Conservation (phyloP, 1,140 invertebrate genomes). For the Drosophila quadrilineata region DNA sequence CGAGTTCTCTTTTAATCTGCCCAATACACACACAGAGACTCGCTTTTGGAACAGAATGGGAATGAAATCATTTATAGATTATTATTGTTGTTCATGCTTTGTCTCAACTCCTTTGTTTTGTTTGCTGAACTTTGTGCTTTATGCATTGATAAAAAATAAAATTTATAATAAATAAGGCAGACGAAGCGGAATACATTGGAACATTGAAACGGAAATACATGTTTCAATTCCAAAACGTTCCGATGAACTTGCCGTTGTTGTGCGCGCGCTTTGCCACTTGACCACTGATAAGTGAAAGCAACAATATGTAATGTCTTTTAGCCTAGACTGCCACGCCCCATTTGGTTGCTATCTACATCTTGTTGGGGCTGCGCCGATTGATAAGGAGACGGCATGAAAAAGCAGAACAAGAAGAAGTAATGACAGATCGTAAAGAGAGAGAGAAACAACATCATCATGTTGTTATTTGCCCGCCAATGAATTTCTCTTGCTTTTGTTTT, state of each 20-base stretch:
- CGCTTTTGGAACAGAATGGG: neutral
- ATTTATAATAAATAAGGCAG: neutral
- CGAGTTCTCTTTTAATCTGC: slow-evolving; percentile 11
- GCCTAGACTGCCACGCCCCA: slow-evolving; percentile 12
- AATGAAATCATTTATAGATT: slow-evolving; percentile 13
- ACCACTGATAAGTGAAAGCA: slow-evolving; percentile 36
- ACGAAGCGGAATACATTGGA: too few species aligned
- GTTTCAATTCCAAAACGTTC: slow-evolving; percentile 9
- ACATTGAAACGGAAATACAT: too few species aligned
- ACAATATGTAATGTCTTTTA: neutral
- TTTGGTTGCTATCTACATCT: slow-evolving; percentile 29
- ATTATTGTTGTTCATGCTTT: slow-evolving; percentile 13
- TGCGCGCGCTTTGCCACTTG: too few species aligned
- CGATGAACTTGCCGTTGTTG: neutral
- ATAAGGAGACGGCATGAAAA: slow-evolving; percentile 37
- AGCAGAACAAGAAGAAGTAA: too few species aligned
- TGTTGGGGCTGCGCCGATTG: slow-evolving; percentile 34
- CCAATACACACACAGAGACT: neutral
- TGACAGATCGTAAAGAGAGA: too few species aligned
- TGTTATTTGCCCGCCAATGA: slow-evolving; percentile 55
- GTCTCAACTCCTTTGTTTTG: slow-evolving; percentile 15
- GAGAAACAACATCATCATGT: too few species aligned
- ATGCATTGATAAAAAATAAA: slow-evolving; percentile 21
- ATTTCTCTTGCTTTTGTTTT: slow-evolving; percentile 33
- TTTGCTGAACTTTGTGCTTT: slow-evolving; percentile 16